Evolutionary conservation across 2,797 vertebrate species (phyloP).

Genomic region (Pangasius macronema): DNA sequence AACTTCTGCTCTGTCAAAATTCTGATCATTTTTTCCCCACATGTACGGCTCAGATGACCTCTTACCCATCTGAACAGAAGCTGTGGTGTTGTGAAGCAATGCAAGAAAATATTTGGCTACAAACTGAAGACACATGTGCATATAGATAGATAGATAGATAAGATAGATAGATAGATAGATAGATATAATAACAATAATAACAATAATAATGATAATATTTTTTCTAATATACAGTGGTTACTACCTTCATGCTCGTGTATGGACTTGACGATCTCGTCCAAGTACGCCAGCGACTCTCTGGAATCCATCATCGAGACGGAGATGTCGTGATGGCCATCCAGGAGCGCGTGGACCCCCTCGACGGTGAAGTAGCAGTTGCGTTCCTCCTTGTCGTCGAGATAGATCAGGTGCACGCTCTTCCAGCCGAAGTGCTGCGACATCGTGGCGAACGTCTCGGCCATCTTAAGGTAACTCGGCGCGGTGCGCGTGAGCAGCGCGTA

Average conservation of each 20-base stretch:
- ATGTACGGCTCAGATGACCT: constrained; percentile 43
- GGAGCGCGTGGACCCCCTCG: constrained; percentile 85
- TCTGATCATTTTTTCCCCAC: constrained; percentile 47
- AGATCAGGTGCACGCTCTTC: constrained; percentile 83
- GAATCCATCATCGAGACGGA: constrained; percentile 70
- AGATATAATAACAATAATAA: not conserved
- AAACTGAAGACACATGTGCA: not conserved
- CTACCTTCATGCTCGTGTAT: constrained; percentile 72
- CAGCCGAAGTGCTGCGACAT: constrained; percentile 88
- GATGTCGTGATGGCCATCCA: constrained; percentile 76
- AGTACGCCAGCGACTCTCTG: constrained; percentile 71
- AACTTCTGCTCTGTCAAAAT: constrained; percentile 51
- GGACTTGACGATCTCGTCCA: constrained; percentile 78
- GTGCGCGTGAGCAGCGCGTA: constrained; percentile 91
- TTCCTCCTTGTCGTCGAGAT: constrained; percentile 85
- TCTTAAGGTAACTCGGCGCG: constrained; percentile 90
- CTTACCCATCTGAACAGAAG: constrained; percentile 34
- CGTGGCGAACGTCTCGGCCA: constrained; percentile 89
- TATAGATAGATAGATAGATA: not conserved
- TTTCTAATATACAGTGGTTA: not conserved
- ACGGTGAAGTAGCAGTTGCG: constrained; percentile 91
- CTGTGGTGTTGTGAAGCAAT: constrained; percentile 8
- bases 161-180: not conserved
- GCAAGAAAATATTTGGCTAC: not conserved
- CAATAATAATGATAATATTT: not conserved